Base-by-base conservation (phyloP, 2,888 invertebrate species). In the Carpatolechia fugitivella region DNA sequence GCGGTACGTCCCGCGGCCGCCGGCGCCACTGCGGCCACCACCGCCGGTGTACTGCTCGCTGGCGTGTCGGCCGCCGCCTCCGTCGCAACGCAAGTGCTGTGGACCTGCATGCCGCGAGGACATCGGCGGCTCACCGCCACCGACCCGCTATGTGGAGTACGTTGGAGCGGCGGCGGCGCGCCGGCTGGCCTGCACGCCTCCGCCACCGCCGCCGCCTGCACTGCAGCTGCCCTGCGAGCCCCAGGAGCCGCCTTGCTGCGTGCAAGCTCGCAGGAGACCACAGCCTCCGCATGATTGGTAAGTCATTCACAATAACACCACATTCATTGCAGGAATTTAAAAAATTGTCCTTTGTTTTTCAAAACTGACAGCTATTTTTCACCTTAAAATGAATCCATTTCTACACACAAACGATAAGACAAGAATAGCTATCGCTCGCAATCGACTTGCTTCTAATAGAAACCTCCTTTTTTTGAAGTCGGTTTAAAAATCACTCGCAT, bases 1-100 rank as follows among this genome's bases (percentile, higher is more conserved):
- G 83, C 92, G 94, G 66, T 94, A 94, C 77, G 93, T 94, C 64
- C 93, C 94, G 55, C 91, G 92, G 68, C 92, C 91, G 59, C 91
- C 91, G 36, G 86, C 87, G 52, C 87, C 86, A 64, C 72, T 82
- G 65, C 83, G 87, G 44, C 82, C 85, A 49, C 85, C 85, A 30
- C 91, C 90, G 53, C 91, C 91, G 63, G 90, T 91, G 47, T 92
- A 92, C 77, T 92, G 92, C 66, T 91, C 90, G 62, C 69, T 89
- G 76, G 84, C 88, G 64, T 89, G 90, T 75, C 76, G 86, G 68
- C 81, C 88, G 54, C 84, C 87, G 52, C 82, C 82, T 47, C 78
- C 85, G 38, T 74, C 80, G 40, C 68, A 81, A 20, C 83, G 85
- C 70, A 86, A 87, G 77, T 88, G 89, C 58, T 89, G 90, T 65